These are phyloP conservation scores for Notiomystis cincta DNA, from an alignment of 2,113 vertebrate genomes.

Conservation along the genomic window DNA sequence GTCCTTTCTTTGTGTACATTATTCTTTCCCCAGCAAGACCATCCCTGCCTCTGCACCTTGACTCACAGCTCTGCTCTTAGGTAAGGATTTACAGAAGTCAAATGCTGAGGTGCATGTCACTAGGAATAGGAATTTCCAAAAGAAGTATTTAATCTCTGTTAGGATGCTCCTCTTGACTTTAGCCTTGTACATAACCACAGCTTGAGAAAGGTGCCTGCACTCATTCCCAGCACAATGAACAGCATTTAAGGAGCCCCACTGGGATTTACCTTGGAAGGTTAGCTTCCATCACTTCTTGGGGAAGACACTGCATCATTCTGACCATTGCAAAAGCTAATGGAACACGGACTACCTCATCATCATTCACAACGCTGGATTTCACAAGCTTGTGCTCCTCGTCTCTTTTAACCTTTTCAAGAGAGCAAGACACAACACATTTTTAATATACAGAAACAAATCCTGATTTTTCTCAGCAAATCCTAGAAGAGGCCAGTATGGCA, in stretches of 20 bases:
- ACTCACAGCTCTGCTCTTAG: not conserved
- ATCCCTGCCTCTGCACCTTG: not conserved
- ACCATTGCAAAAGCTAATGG: slow-evolving; percentile 95
- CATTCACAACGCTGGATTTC: slow-evolving; percentile 87
- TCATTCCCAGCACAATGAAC: not conserved
- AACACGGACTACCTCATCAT: slow-evolving; percentile 89
- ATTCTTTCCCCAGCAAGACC: not conserved
- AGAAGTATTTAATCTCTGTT: not conserved
- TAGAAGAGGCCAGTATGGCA: not conserved
- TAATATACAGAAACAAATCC: not conserved
- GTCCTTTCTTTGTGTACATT: not conserved
- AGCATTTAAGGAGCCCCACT: not conserved
- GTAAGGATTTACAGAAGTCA: not conserved
- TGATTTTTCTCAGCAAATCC: not conserved
- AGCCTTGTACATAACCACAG: fast-evolving
- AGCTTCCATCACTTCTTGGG: slow-evolving; percentile 84
- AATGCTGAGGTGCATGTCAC: not conserved
- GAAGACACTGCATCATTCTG: slow-evolving; percentile 91
- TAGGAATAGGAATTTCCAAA: not conserved
- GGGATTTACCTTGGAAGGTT: slow-evolving; percentile 84
- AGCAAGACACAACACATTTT: not conserved
- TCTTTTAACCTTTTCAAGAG: slow-evolving; percentile 80
- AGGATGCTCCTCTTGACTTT: not conserved
- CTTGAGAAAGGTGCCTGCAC: not conserved
- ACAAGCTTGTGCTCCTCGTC: slow-evolving; percentile 92